A percentile compares a stretch with the other conserved stretches of the same genome.
phyloP scores from a whole-genome alignment of 2,888 invertebrate genomes.

The Bembecia ichneumoniformis region DNA sequence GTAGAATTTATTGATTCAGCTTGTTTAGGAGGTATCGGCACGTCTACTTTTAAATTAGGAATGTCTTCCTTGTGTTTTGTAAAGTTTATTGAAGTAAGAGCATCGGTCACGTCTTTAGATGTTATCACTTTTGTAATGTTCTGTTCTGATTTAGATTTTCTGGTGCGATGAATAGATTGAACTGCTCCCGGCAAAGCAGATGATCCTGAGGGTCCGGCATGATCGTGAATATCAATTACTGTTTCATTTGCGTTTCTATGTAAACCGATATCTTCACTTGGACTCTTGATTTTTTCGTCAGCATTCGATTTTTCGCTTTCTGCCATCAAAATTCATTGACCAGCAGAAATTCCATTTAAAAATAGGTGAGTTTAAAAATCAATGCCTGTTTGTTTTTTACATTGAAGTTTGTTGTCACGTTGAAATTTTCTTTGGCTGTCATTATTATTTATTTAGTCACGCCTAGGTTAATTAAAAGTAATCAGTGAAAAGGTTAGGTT shows the following conservation, averaged over 20 bases:
- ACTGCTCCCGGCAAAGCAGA: slow-evolving; percentile 43
- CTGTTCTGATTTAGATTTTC: slow-evolving; percentile 55
- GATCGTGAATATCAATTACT: slow-evolving; percentile 20
- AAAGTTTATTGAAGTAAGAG: slow-evolving; percentile 44
- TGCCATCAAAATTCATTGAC: slow-evolving; percentile 46
- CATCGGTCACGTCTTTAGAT: slow-evolving; percentile 45
- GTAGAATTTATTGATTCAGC: slow-evolving; percentile 28
- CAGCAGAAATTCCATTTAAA: slow-evolving; percentile 37
- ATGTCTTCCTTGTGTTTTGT: slow-evolving; percentile 23
- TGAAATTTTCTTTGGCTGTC: no score
- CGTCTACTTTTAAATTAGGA: slow-evolving; percentile 35
- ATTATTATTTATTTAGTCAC: no score
- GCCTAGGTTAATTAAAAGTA: no score
- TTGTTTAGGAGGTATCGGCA: slow-evolving; percentile 29
- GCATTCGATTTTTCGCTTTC: slow-evolving; percentile 30
- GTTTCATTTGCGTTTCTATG: slow-evolving; percentile 13
- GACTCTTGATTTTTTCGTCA: not conserved
- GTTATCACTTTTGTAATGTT: slow-evolving; percentile 50
- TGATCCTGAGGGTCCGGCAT: slow-evolving; percentile 50
- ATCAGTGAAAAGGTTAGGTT: no score
- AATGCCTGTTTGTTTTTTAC: slow-evolving; percentile 17
- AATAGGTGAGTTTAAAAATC: slow-evolving; percentile 19
- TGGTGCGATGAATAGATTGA: slow-evolving; percentile 10
- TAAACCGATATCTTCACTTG: slow-evolving; percentile 19
- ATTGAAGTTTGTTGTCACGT: slow-evolving; percentile 1